Conservation (phyloP, 2,888 invertebrate species). For the Hirudinaria manillensis region DNA sequence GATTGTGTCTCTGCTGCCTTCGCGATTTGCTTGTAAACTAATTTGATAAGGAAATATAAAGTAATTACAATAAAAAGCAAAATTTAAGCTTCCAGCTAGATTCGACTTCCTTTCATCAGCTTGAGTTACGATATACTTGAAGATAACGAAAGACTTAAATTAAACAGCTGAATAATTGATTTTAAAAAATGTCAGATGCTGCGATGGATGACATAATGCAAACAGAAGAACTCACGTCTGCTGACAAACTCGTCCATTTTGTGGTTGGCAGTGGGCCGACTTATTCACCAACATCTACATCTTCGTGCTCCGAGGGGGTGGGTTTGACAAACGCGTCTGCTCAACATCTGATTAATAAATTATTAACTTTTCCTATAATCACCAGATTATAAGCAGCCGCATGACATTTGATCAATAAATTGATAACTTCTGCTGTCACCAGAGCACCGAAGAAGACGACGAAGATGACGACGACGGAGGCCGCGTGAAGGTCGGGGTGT, state of each 20-base stretch:
- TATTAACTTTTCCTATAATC: background rate
- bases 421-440: background rate
- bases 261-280: constrained; percentile 9
- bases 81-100: no score
- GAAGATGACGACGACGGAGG: constrained; percentile 23
- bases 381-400: constrained; percentile 2
- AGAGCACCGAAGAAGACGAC: constrained; percentile 24
- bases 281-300: constrained; percentile 4
- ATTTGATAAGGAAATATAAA: no score
- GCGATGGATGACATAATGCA: no score
- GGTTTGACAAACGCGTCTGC: background rate
- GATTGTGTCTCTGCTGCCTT: no score
- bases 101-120: no score
- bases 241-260: constrained; percentile 12
- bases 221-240: background rate
- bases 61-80: no score
- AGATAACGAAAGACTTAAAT: no score
- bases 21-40: no score
- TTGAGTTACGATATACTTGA: no score
- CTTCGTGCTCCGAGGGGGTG: constrained; percentile 35
- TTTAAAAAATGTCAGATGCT: no score
- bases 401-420: background rate
- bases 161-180: no score
- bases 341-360: background rate
- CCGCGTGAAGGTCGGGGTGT: constrained; percentile 83